Conservation (phyloP, 2,888 invertebrate species). For the Sesia apiformis region DNA sequence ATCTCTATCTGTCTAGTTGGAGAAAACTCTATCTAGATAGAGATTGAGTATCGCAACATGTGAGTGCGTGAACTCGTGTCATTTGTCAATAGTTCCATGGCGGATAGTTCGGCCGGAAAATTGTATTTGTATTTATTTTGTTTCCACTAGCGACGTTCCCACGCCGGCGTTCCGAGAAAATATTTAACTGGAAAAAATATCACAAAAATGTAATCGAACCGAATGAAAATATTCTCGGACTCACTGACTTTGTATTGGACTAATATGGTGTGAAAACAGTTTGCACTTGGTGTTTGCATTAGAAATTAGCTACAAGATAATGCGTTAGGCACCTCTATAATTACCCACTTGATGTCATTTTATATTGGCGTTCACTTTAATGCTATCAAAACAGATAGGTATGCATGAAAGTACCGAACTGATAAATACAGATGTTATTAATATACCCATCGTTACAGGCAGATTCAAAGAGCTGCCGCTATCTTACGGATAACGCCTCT, state of each 20-base stretch:
- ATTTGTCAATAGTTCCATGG: conserved; percentile 46
- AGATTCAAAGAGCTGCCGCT: conserved; percentile 15
- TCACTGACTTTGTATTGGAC: not conserved
- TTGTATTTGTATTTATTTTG: conserved; percentile 51
- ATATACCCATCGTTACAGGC: no score
- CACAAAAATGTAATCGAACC: conserved; percentile 6
- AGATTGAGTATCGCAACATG: no score
- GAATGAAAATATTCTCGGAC: not conserved
- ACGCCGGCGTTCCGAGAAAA: conserved; percentile 38
- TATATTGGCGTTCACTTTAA: no score
- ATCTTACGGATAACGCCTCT: conserved; percentile 43
- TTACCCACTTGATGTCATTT: no score
- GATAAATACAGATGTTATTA: no score
- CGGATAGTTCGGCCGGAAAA: conserved; percentile 25
- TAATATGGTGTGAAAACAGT: not conserved
- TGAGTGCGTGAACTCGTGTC: conserved; percentile 13
- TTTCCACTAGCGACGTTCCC: conserved; percentile 33
- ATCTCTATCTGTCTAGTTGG: no score
- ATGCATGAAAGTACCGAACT: no score
- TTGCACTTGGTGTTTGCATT: conserved; percentile 4
- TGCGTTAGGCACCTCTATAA: not conserved
- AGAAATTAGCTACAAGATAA: not conserved
- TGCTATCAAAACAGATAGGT: no score
- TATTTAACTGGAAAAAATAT: conserved; percentile 27
- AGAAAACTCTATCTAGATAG: no score